Conservation (phyloP, 1,140 invertebrate species). For the Drosophila parvula region DNA sequence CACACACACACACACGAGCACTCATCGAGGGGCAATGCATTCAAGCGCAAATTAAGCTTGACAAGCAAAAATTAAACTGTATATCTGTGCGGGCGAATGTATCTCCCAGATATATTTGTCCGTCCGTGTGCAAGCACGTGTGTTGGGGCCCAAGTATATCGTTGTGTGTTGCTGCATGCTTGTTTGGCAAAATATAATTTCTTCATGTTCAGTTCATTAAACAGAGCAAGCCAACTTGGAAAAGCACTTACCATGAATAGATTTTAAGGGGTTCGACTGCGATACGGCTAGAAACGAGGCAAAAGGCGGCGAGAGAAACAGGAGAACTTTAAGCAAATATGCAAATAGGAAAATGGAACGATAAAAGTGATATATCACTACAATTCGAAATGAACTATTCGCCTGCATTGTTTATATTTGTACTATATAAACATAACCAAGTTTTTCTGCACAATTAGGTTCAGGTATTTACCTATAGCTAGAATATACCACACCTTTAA, state of each 20-base stretch:
- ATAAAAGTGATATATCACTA: slow-evolving; percentile 23
- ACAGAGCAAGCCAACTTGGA: slow-evolving; percentile 68
- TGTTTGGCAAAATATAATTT: slow-evolving; percentile 78
- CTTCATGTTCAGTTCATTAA: slow-evolving; percentile 78
- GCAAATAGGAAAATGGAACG: slow-evolving; percentile 42
- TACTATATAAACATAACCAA: slow-evolving; percentile 9
- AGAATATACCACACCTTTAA: background rate
- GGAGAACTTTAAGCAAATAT: slow-evolving; percentile 39
- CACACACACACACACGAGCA: slow-evolving; percentile 28
- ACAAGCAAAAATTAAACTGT: slow-evolving; percentile 82
- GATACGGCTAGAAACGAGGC: slow-evolving; percentile 4
- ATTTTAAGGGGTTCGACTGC: slow-evolving; percentile 34
- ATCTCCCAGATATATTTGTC: slow-evolving; percentile 37
- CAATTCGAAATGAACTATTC: slow-evolving; percentile 36
- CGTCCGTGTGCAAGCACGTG: slow-evolving; percentile 23
- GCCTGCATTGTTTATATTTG: slow-evolving; percentile 18
- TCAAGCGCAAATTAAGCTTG: slow-evolving; percentile 82
- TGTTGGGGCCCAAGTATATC: slow-evolving; percentile 6
- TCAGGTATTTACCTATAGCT: background rate
- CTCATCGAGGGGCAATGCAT: slow-evolving; percentile 67
- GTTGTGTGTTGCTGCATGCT: slow-evolving; percentile 39
- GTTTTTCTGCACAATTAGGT: slow-evolving; percentile 1
- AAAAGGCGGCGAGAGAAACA: background rate
- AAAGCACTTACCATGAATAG: slow-evolving; percentile 62
- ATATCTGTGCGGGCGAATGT: slow-evolving; percentile 44